Evolutionary conservation across 2,888 invertebrate genomes (phyloP), one percentile per base, ranked within the genome.

Genomic region (Sericinus montela): DNA sequence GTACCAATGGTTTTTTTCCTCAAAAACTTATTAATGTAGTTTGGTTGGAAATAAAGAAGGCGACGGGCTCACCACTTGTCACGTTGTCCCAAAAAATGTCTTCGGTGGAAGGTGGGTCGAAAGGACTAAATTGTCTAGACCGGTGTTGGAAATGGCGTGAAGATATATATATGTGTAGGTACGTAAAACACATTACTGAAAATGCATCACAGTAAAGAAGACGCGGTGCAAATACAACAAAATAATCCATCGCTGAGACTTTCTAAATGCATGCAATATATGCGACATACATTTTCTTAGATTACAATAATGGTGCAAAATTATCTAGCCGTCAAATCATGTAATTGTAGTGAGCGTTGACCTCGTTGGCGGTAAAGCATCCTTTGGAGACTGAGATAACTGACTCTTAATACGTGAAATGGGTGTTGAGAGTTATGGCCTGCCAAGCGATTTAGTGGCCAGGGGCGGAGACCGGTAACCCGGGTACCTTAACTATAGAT

Each of bases 231-330:
- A 25, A 4, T 6, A 8, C 1, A 7, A 8, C 25, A 25, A 25
- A 25, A 25, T 25, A 25, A 4, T 19, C 19, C 7, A 50, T 53
- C 45, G 57, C 52, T 35, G 4, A 32, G 51, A 51, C 63, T 67
- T 65, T 67, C 62, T 58, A 66, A 67, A 67, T 56, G 55, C 62
- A 62, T n/a, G n/a, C n/a, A n/a, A n/a, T 19, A 19, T 57, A 55
- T 51, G 62, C 64, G 64, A 65, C 65, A 64, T 55, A 68, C 62
- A 69, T 62, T 65, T 62, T 63, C 62, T 47, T 58, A 53, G 35
- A 47, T 57, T 44, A 58, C 58, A 69, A 71, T 81, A 82, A 80
- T 80, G 73, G 74, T 57, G 62, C 69, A 69, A 69, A 82, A 79
- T 82, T 74, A 80, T 81, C 74, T 63, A 66, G 53, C 57, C 55